A percentile compares a stretch with the other conserved stretches of the same genome.
Conservation (phyloP, 2,113 vertebrate species). For the Cairina moschata region DNA sequence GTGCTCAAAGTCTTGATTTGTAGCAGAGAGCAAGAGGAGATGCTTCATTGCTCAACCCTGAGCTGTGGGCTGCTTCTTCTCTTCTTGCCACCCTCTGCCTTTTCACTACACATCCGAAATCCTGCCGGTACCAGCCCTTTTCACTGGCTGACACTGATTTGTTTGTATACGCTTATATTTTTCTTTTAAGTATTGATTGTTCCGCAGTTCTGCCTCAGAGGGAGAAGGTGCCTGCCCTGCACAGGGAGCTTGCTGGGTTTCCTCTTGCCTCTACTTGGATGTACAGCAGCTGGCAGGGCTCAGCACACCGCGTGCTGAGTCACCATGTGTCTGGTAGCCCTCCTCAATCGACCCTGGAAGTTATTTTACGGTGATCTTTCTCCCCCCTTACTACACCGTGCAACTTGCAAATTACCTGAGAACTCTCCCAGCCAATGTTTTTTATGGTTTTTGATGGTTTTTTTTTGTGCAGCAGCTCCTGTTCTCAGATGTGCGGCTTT, state of each 20-base stretch:
- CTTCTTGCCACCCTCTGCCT: background rate
- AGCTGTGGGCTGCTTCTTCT: background rate
- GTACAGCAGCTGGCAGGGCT: background rate
- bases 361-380: background rate
- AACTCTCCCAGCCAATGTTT: background rate
- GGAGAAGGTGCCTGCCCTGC: background rate
- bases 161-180: background rate
- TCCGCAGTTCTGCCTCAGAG: background rate
- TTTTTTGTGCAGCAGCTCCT: background rate
- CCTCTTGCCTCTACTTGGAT: background rate
- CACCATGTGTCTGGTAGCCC: background rate
- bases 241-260: too few species aligned
- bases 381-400: background rate
- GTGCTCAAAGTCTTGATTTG: background rate
- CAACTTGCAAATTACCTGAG: background rate
- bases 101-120: accelerated
- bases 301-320: background rate
- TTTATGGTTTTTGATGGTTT: too few species aligned
- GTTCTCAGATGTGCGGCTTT: background rate
- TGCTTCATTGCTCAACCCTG: background rate
- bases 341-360: background rate
- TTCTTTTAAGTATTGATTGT: background rate
- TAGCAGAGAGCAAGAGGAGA: background rate
- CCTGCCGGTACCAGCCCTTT: background rate
- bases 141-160: accelerated